Base-by-base conservation (phyloP, 2,888 invertebrate species). In the Sicus ferrugineus region DNA sequence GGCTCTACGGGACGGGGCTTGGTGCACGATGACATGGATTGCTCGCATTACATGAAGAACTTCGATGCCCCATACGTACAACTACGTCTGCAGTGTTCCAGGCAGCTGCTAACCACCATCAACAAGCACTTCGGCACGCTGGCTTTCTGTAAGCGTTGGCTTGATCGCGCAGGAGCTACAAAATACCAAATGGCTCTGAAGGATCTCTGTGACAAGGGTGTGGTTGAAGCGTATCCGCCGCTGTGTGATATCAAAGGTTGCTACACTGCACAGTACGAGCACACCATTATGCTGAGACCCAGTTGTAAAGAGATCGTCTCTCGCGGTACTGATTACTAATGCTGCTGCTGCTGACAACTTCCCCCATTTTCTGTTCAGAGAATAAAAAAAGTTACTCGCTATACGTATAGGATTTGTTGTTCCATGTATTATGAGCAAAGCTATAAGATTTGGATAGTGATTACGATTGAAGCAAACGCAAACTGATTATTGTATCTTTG, bases 21-120 rank as follows among this genome's bases (percentile, higher is more conserved):
- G 71, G 98, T 99, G 2, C 98, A 98, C 82, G 98, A 99, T 83
- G 99, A 99, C 82, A 96, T 98, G 94, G 99, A 99, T 82, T 95
- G 96, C 79, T 98, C 98, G 19, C 99, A 99, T 87, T 99, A 99
- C 85, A 99, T 99, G 98, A 98, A 98, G 86, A 97, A 97, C 86
- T 98, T 93, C 83, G 98, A 99, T 80, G 92, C 92, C 77, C 90
- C 92, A 74, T 97, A 93, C 84, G 95, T 98, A 69, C 97, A 97
- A 21, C 87, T 98, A 69, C 90, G 95, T 91, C 87, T 98, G 81
- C 93, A 94, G 80, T 95, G 96, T 70, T 97, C 98, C 21, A 98
- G 97, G 85, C 92, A 93, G 69, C 88, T 99, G 54, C 87, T 99
- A 77, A 94, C 93, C 81, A 88, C 92, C 62, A 97, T 99, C 83